Evolutionary conservation across 1,140 invertebrate genomes (phyloP).

Genomic region (Drosophila insularis): DNA sequence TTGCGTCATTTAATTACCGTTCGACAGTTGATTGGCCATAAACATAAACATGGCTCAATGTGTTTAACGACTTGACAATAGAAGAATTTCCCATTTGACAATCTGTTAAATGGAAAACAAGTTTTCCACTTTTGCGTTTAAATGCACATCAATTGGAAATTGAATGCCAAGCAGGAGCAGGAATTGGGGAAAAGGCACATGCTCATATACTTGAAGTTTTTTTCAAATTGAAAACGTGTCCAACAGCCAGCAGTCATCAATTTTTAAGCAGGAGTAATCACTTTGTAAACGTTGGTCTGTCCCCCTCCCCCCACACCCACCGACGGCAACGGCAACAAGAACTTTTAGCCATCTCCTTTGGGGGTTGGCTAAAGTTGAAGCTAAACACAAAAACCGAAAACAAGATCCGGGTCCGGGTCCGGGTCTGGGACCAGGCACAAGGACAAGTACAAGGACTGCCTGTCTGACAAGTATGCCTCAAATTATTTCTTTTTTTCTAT

Average conservation of each 20-base stretch:
- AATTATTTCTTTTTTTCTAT: slow-evolving; percentile 43
- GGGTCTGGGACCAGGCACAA: slow-evolving; percentile 29
- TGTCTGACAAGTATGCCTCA: slow-evolving; percentile 62
- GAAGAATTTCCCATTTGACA: slow-evolving; percentile 34
- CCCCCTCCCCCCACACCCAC: background rate
- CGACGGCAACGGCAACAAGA: slow-evolving; percentile 15
- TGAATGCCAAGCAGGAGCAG: background rate
- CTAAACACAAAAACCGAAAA: background rate
- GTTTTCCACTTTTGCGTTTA: slow-evolving; percentile 44
- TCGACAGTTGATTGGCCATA: slow-evolving; percentile 55
- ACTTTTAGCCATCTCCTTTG: slow-evolving; percentile 41
- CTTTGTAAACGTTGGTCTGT: slow-evolving; percentile 71
- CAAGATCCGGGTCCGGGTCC: slow-evolving; percentile 14
- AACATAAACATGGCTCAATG: slow-evolving; percentile 42
- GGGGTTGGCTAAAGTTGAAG: slow-evolving; percentile 44
- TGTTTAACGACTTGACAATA: slow-evolving; percentile 62
- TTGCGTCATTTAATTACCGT: slow-evolving; percentile 67
- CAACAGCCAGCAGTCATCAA: slow-evolving; percentile 72
- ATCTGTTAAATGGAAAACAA: slow-evolving; percentile 20
- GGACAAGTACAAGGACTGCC: slow-evolving; percentile 26
- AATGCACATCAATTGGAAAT: slow-evolving; percentile 21
- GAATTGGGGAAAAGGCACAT: background rate
- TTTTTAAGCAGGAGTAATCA: slow-evolving; percentile 82
- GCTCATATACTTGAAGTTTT: slow-evolving; percentile 26
- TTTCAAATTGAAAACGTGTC: slow-evolving; percentile 81